Evolutionary conservation across 2,797 vertebrate genomes (phyloP), one percentile per base, ranked within the genome.

Genomic region (Vipera ursinii): DNA sequence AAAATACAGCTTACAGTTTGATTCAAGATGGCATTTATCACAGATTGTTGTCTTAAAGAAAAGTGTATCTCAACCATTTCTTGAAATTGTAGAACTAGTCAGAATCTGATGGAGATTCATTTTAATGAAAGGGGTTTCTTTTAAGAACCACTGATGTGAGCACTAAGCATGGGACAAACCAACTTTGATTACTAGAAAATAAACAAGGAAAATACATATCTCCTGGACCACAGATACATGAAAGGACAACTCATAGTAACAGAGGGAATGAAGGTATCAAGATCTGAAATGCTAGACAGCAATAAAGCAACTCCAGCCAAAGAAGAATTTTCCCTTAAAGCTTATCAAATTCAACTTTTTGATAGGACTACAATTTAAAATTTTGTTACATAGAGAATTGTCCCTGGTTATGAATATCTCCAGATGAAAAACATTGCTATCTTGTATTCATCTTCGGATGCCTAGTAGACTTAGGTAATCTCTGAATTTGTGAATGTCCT

Each of bases 1-100:
- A 86, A 95, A 93, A 60, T 26, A 57, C 93, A 24, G 89, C 91
- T 93, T 92, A 93, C 8, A 95, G 4, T 26, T 82, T 48, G 20
- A 82, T 24, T 82, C 73, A 82, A 82, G 20, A 38, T 82, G 73
- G 73, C 73, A 82, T 48, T 82, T 82, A 48, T 48, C 20, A 24
- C 3, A 5, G 44, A 82, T 24, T 82, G 44, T 22, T 82, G 44
- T 48, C 4, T 82, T 24, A 82, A 65, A 65, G 73, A 48, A 82
- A 82, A 48, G 38, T 78, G 8, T 44, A 78, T 44, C 17, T 78
- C 32, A 22, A 78, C 7, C 73, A 22, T 44, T 78, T 78, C 38
- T 78, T 44, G 73, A 82, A 82, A 48, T 82, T 82, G 20, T 48
- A 48, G 8, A 8, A 12, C 38, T 82, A 82, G 9, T 44, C 38